Conservation (phyloP, 2,888 invertebrate genomes). For the Sarcophaga rosellei region DNA sequence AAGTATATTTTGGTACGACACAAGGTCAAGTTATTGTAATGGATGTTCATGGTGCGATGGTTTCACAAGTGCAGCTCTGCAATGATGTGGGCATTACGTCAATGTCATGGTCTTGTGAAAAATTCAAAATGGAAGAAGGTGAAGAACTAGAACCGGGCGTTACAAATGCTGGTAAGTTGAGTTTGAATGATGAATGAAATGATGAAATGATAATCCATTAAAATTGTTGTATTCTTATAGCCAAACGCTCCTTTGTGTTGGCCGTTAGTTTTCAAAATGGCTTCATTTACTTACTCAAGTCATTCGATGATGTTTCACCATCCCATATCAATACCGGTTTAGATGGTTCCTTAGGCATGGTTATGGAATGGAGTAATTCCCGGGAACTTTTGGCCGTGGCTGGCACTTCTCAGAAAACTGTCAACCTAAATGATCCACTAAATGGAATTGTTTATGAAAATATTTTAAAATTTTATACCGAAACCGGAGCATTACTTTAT, state of each 20-base stretch:
- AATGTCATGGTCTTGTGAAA: constrained; percentile 98
- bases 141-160: constrained; percentile 87
- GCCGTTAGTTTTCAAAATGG: constrained; percentile 95
- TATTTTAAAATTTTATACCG: constrained; percentile 95
- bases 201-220: neutral
- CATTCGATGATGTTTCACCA: constrained; percentile 96
- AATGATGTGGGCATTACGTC: constrained; percentile 93
- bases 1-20: constrained; percentile 97
- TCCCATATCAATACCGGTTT: constrained; percentile 90
- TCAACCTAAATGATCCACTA: constrained; percentile 75
- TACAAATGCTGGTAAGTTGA: constrained; percentile 81
- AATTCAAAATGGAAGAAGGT: constrained; percentile 98
- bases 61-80: constrained; percentile 94
- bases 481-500: constrained; percentile 91
- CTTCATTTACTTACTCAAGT: constrained; percentile 92
- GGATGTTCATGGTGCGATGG: constrained; percentile 98
- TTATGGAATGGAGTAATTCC: constrained; percentile 98
- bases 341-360: constrained; percentile 87
- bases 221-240: constrained; percentile 75
- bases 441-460: constrained; percentile 86
- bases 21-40: constrained; percentile 97
- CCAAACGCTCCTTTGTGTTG: constrained; percentile 88
- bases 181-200: neutral
- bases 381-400: constrained; percentile 95
- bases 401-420: constrained; percentile 84